Conservation (phyloP, 2,113 vertebrate genomes). For the Lepisosteus oculatus region DNA sequence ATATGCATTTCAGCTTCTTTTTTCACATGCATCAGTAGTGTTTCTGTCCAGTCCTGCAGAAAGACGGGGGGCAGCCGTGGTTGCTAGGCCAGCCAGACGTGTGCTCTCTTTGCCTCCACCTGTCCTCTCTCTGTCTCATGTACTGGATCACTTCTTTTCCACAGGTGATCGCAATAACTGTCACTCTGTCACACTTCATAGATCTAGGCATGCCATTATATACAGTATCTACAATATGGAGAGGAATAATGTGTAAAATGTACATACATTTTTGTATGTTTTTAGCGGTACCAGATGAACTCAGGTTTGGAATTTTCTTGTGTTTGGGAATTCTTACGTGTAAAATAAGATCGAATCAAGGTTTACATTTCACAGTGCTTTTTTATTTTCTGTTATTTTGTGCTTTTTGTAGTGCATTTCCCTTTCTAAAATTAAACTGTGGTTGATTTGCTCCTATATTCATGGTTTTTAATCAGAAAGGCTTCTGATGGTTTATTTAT, state of each 20-base stretch:
- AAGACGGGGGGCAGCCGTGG: no score
- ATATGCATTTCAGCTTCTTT: no score
- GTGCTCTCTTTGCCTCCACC: no score
- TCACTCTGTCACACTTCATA: not conserved
- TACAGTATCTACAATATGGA: constrained; percentile 8
- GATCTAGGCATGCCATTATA: constrained; percentile 22
- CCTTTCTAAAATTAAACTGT: constrained; percentile 62
- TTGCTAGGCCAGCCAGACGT: no score
- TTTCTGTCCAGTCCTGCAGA: no score
- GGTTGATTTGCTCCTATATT: constrained; percentile 65
- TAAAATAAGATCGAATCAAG: constrained; percentile 35
- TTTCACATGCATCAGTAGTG: no score
- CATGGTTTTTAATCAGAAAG: constrained; percentile 31
- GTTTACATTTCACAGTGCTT: constrained; percentile 31
- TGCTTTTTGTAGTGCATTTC: constrained; percentile 58
- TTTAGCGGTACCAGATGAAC: constrained; percentile 56
- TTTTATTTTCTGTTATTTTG: constrained; percentile 15
- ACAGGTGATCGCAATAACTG: no score
- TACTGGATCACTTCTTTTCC: no score
- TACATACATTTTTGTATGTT: constrained; percentile 48
- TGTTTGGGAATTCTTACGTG: constrained; percentile 46
- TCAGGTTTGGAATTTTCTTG: constrained; percentile 65
- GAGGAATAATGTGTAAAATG: constrained; percentile 40
- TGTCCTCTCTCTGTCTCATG: no score
- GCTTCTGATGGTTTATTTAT: no score